Conservation (phyloP, 2,888 invertebrate genomes). For the Artemia sinica region DNA sequence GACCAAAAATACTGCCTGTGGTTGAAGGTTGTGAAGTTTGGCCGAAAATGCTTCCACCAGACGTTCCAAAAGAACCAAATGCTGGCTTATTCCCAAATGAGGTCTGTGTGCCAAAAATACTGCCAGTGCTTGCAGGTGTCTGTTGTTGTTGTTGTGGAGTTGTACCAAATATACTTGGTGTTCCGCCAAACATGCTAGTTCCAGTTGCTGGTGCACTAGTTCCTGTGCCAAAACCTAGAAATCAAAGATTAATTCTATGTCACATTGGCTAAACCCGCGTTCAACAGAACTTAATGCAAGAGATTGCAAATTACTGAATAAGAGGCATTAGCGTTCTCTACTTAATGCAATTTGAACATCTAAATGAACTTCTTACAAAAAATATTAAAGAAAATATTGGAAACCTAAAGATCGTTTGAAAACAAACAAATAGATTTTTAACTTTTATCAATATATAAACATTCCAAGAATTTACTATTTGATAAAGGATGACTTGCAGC, state of each 20-base stretch:
- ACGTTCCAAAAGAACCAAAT: not conserved
- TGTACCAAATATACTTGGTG: not conserved
- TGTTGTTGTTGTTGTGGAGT: not conserved
- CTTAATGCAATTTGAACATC: no score
- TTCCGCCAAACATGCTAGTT: conserved; percentile 23
- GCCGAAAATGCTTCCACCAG: conserved; percentile 41
- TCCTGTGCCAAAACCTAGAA: conserved; percentile 22
- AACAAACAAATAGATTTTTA: no score
- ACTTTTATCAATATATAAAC: no score
- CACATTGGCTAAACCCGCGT: no score
- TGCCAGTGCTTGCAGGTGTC: conserved; percentile 1
- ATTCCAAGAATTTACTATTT: no score
- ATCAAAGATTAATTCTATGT: not conserved
- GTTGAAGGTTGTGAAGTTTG: conserved; percentile 39
- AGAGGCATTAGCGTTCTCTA: no score
- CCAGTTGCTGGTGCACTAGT: conserved; percentile 23
- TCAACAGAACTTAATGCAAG: no score
- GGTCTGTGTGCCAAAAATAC: conserved; percentile 24
- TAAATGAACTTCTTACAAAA: no score
- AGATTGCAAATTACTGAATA: no score
- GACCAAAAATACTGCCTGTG: conserved; percentile 24
- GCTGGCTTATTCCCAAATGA: conserved; percentile 10
- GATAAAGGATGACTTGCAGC: no score
- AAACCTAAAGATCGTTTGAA: no score
- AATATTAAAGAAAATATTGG: no score